phyloP scores from a whole-genome alignment of 1,140 invertebrate genomes.

The Epicauta chinensis region DNA sequence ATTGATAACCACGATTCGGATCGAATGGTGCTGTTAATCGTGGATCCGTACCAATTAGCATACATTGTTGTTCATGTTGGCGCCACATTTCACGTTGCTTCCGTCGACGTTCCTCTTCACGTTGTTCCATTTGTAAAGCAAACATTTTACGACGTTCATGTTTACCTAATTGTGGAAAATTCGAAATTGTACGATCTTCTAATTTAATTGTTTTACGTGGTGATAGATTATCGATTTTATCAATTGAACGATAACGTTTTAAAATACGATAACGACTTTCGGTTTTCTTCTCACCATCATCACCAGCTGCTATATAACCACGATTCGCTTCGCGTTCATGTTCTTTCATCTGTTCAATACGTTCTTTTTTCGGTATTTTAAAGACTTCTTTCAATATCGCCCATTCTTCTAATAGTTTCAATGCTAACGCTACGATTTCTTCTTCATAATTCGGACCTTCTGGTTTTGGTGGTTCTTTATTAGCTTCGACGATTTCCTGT shows the following conservation, averaged over 20 bases:
- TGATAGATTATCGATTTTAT: constrained; percentile 1
- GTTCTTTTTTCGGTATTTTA: constrained; percentile 91
- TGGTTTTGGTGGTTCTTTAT: constrained; percentile 13
- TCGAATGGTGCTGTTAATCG: constrained; percentile 50
- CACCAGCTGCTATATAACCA: constrained; percentile 40
- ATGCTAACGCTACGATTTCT: constrained; percentile 48
- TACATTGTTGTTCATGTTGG: constrained; percentile 56
- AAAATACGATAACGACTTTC: constrained; percentile 37
- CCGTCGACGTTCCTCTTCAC: constrained; percentile 54
- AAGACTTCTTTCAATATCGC: constrained; percentile 78
- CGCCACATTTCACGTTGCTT: constrained; percentile 58
- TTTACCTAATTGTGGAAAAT: constrained; percentile 50
- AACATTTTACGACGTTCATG: constrained; percentile 69
- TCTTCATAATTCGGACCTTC: constrained; percentile 35
- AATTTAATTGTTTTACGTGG: constrained; percentile 9
- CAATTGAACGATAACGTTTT: constrained; percentile 33
- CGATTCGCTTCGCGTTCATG: constrained; percentile 78
- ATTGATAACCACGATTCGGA: constrained; percentile 50
- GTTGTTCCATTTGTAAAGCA: constrained; percentile 65
- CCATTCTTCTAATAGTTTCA: constrained; percentile 67
- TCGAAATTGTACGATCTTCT: constrained; percentile 41
- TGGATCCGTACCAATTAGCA: constrained; percentile 54
- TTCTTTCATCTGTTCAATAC: constrained; percentile 88
- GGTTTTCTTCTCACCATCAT: constrained; percentile 31
- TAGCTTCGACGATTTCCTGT: constrained; percentile 16